Evolutionary conservation across 2,888 invertebrate species (phyloP), one percentile per base, ranked within the genome.

Genomic region (Corythucha ciliata): DNA sequence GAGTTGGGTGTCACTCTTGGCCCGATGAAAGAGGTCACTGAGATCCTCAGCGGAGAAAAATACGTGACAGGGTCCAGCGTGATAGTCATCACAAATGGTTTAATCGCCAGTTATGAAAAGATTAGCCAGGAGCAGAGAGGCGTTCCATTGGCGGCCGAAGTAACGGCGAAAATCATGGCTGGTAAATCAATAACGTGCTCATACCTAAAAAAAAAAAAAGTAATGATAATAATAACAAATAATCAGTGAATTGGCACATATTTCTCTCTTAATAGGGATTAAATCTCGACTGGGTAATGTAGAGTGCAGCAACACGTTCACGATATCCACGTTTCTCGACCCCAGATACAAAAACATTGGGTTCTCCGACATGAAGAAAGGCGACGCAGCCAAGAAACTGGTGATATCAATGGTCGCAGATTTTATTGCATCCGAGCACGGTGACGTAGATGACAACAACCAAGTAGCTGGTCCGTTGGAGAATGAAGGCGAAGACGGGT

Each of bases 21-120:
- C 20, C 54, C 48, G 8, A 55, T 58, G 24, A 46, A 58, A 22
- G 52, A 56, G 39, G 20, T 52, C 3, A 56, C 47, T 10, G 24
- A 39, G 4, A 25, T 44, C 20, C 24, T 57, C 21, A 56, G 54
- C 24, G 37, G 48, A 12, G 54, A 57, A 37, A 52, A 52, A 8
- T 54, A 56, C 29, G 54, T 56, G 4, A 41, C 52, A n/a, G 54
- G 29, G 4, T 39, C 33, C 37, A 24, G 25, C 16, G 49, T 55
- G 3, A 52, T 52, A 18, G 41, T 52, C 12, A 24, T 45, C 6
- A 32, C 32, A 3, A 26, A 16, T 8, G 45, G 45, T 25, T 21
- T 45, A 4, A n/a, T n/a, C n/a, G n/a, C n/a, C n/a, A n/a, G n/a
- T n/a, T n/a, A n/a, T n/a, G n/a, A n/a, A n/a, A n/a, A n/a, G n/a